Evolutionary conservation across 2,113 vertebrate species (phyloP), one percentile per base, ranked within the genome.

Genomic region (Fregetta grallaria): DNA sequence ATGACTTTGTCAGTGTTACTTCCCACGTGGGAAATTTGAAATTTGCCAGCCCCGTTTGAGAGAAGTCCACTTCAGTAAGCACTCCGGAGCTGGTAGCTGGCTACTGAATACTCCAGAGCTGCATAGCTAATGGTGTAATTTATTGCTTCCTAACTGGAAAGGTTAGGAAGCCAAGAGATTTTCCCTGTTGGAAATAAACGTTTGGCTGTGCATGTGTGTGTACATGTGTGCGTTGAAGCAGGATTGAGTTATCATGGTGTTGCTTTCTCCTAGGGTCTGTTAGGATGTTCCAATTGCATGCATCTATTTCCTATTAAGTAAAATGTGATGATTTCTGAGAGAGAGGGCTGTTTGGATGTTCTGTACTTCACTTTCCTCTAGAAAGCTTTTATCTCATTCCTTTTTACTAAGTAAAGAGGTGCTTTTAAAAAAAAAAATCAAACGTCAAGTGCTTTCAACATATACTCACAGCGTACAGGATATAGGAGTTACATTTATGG

Each of bases 111-210:
- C 77, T 45, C 75, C 18, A 26, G 56, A 84, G 53, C 55, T 86
- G 36, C 45, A 21, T 38, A 42, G 75, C 62, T 92, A 75, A 38
- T 59, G 63, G 45, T 94, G 70, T 72, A 40, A 78, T 74, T 71
- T 88, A 68, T 88, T 90, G 92, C 56, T 81, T 84, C 68, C 36
- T 32, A 79, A 52, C 47, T 34, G 61, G 53, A n/a, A 90, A 82
- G 56, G 71, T 86, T 81, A 84, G 71, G 85, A 88, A 96, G 77
- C 90, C 74, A 68, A 66, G 75, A 96, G 83, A 27, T 91, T 83
- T 63, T 90, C 50, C 38, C 27, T 56, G 1, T 11, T 84, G 68
- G 73, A 89, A 89, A 34, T 42, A 29, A 86, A 58, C n/a, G 25
- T 66, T 68, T 49, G 30, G 15, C 83, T 92, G 42, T 40, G 55